Conservation (phyloP, 1,140 invertebrate genomes). For the Drosophila navojoa region DNA sequence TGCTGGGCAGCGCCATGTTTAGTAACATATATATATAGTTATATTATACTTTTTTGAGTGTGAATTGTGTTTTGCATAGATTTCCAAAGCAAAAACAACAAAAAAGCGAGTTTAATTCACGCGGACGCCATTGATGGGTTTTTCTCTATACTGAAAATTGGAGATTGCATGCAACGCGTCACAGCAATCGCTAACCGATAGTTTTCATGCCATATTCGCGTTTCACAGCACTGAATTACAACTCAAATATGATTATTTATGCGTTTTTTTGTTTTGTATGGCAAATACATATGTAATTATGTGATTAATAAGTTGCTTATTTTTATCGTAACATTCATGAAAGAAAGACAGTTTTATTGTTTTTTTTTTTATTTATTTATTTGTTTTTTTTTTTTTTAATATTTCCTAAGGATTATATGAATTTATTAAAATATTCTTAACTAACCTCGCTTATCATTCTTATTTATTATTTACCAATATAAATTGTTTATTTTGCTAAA, state of each 20-base stretch:
- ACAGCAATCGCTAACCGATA: constrained; percentile 34
- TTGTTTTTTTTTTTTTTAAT: background rate
- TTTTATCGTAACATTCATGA: too few relatives aligned
- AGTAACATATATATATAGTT: constrained; percentile 66
- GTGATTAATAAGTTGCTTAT: too few relatives aligned
- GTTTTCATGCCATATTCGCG: background rate
- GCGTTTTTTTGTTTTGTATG: background rate
- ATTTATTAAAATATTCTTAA: background rate
- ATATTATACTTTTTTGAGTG: constrained; percentile 20
- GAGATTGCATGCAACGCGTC: constrained; percentile 41
- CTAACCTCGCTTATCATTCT: too few relatives aligned
- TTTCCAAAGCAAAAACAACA: constrained; percentile 46
- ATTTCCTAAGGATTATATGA: background rate
- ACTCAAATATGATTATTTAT: background rate
- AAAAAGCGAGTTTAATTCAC: constrained; percentile 57
- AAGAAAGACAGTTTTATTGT: background rate
- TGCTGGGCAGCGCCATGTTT: constrained; percentile 88
- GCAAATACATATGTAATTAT: background rate
- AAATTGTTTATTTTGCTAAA: too few relatives aligned
- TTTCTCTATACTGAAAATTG: constrained; percentile 67
- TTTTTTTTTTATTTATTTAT: too few relatives aligned
- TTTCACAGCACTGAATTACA: constrained; percentile 14
- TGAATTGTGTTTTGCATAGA: constrained; percentile 23
- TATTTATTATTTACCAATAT: too few relatives aligned
- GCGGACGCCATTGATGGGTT: constrained; percentile 69